phyloP scores from a whole-genome alignment of 1,140 invertebrate species.

The Diabrotica undecimpunctata region DNA sequence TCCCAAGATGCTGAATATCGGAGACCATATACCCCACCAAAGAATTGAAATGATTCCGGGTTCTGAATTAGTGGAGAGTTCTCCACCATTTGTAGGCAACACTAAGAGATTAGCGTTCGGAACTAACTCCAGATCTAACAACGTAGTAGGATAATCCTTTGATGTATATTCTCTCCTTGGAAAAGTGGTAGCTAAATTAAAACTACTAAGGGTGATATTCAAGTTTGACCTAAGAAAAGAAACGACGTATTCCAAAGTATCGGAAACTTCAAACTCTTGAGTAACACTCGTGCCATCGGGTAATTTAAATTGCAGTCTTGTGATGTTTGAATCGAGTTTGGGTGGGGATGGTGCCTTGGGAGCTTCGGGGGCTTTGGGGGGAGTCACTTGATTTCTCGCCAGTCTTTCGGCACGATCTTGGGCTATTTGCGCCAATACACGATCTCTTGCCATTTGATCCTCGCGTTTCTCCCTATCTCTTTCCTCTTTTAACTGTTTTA shows the following conservation, averaged over 20 bases:
- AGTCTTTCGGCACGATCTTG: constrained; percentile 65
- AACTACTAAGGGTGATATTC: constrained; percentile 54
- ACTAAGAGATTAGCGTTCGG: constrained; percentile 79
- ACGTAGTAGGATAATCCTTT: constrained; percentile 57
- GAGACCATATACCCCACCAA: constrained; percentile 49
- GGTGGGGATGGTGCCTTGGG: constrained; percentile 1
- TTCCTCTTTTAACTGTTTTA: constrained; percentile 65
- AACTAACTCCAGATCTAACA: constrained; percentile 68
- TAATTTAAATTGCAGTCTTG: constrained; percentile 79
- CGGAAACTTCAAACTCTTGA: constrained; percentile 43
- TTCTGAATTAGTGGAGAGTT: constrained; percentile 38
- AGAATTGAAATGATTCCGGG: constrained; percentile 40
- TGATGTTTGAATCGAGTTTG: constrained; percentile 27
- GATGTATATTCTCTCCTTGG: constrained; percentile 69
- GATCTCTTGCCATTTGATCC: constrained; percentile 62
- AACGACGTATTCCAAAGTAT: constrained; percentile 47
- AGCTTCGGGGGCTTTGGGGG: constrained; percentile 21
- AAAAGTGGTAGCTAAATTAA: constrained; percentile 73
- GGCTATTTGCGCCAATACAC: constrained; percentile 69
- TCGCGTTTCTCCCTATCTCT: constrained; percentile 68
- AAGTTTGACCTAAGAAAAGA: constrained; percentile 44
- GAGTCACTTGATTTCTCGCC: constrained; percentile 35
- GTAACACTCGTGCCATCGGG: constrained; percentile 64
- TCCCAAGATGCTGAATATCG: constrained; percentile 47
- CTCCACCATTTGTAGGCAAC: constrained; percentile 50